Evolutionary conservation across 1,140 invertebrate species (phyloP), one percentile per base, ranked within the genome.

Genomic region (Carcinoscorpius rotundicauda): DNA sequence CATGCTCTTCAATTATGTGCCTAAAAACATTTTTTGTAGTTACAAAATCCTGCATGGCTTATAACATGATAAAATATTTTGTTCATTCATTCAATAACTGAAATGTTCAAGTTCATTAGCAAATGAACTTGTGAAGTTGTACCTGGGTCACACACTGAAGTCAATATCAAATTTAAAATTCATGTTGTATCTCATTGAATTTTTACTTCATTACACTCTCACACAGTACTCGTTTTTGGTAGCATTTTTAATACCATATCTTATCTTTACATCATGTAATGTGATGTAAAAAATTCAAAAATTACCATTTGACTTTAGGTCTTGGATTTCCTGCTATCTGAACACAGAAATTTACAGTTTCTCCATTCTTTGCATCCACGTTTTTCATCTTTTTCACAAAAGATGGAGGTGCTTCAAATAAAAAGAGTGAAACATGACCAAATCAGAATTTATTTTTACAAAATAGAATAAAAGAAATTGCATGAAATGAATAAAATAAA

Each of bases 251-350:
- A n/a, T 55, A n/a, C n/a, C 53, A 8, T n/a, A 8, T n/a, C n/a
- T 55, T 55, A n/a, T 55, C 3, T n/a, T n/a, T 55, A 8, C 53
- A 55, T n/a, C 53, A 55, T 55, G 1, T 55, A 8, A 8, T 6
- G n/a, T 8, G n/a, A 55, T n/a, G n/a, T 1, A 8, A 8, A 2
- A 6, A 9, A 8, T 49, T 11, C 6, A 58, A 52, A 62, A 11
- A 68, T 65, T 59, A 68, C 67, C 67, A 96, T 72, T 83, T 86
- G 1, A 97, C 82, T 62, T 82, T 84, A 0, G 93, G 85, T 66
- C 84, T 82, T 3, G 92, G 91, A 72, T 87, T 85, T 0, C 89
- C 89, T 70, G 89, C 85, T 71, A 95, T 85, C 53, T 85, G 86
- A 29, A 92, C 83, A 58, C 81, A 85, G 8, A 72, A 69, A 70